Evolutionary conservation across 2,797 vertebrate species (phyloP).

Genomic region (Alauda arvensis): DNA sequence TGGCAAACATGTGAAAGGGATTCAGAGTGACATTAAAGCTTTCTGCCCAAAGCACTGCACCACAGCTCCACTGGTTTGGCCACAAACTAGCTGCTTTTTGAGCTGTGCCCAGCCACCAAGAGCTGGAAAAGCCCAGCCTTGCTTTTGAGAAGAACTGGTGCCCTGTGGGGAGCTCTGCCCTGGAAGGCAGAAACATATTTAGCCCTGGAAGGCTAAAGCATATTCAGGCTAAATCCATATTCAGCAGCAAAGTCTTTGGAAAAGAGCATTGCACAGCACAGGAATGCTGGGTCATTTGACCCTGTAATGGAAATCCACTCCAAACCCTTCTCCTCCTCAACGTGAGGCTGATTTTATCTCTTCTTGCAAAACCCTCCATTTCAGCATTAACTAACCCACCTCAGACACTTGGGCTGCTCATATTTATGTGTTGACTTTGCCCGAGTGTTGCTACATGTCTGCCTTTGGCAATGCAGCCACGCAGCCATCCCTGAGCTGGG

Average conservation of each 20-base stretch:
- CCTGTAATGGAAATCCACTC: not conserved
- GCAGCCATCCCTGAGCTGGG: rapidly evolving
- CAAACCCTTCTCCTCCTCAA: not conserved
- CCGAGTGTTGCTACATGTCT: not conserved
- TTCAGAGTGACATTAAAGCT: not conserved
- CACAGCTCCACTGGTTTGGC: not conserved
- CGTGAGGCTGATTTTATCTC: not conserved
- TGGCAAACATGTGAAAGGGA: not conserved
- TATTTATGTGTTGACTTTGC: not conserved
- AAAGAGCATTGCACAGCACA: not conserved
- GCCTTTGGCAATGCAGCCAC: not conserved
- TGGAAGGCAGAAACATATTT: not conserved
- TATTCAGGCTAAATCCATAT: not conserved
- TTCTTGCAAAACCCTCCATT: conserved; percentile 33
- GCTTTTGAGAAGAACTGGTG: not conserved
- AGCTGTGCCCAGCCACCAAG: not conserved
- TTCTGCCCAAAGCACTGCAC: not conserved
- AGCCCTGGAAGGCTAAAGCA: not conserved
- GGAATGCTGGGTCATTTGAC: not conserved
- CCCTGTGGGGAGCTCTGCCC: not conserved
- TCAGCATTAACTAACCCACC: not conserved
- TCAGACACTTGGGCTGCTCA: not conserved
- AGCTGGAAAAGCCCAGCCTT: not conserved
- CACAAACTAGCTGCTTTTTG: not conserved
- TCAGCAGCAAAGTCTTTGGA: not conserved